Evolutionary conservation across 1,140 invertebrate species (phyloP).

Genomic region (Papilio polyxenes): DNA sequence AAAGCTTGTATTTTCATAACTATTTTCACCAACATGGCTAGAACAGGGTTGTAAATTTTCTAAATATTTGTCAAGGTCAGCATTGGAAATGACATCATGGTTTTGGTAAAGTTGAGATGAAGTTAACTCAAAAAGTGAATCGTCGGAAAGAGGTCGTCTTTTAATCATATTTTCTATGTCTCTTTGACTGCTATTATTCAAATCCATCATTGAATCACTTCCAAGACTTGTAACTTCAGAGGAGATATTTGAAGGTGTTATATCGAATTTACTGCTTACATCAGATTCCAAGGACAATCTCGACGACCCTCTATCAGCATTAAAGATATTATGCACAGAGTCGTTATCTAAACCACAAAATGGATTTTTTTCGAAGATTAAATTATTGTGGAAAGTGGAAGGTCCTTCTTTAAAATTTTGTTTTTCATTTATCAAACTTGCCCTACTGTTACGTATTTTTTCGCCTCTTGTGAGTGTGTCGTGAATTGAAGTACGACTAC

Average conservation of each 20-base stretch:
- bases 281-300: slow-evolving; percentile 78
- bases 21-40: slow-evolving; percentile 44
- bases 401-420: slow-evolving; percentile 58
- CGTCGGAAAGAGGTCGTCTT: slow-evolving; percentile 86
- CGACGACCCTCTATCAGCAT: slow-evolving; percentile 76
- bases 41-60: slow-evolving; percentile 81
- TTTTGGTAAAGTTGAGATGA: slow-evolving; percentile 82
- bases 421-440: slow-evolving; percentile 68
- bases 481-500: slow-evolving; percentile 79
- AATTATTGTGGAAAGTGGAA: slow-evolving; percentile 62
- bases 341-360: slow-evolving; percentile 74
- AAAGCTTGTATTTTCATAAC: slow-evolving; percentile 41
- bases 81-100: slow-evolving; percentile 79
- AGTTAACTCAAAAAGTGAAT: slow-evolving; percentile 84
- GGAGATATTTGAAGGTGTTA: slow-evolving; percentile 65
- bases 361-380: slow-evolving; percentile 66
- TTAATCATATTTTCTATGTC: slow-evolving; percentile 85
- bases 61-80: slow-evolving; percentile 85
- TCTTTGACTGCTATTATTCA: slow-evolving; percentile 74
- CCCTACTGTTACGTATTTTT: slow-evolving; percentile 75
- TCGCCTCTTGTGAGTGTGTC: slow-evolving; percentile 79
- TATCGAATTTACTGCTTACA: slow-evolving; percentile 78
- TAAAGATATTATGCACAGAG: slow-evolving; percentile 73
- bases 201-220: slow-evolving; percentile 77
- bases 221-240: slow-evolving; percentile 72